Evolutionary conservation across 35 echinoderm and acorn worm genomes (phyloP).

Genomic region (Ophioderma brevispina): DNA sequence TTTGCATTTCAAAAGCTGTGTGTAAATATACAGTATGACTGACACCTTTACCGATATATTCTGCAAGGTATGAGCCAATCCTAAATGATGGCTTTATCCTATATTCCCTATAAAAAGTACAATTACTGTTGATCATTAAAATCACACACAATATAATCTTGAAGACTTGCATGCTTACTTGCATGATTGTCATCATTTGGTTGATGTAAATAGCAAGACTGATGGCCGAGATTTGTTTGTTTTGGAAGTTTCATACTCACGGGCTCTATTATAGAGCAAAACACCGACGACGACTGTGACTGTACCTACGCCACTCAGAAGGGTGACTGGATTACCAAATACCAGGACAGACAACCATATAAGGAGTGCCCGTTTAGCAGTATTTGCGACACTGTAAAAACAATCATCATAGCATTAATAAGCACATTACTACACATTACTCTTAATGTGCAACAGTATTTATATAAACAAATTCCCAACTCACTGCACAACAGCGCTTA

Average conservation of each 20-base stretch:
- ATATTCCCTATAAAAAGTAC: not conserved
- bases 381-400: constrained; percentile 97
- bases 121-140: not conserved
- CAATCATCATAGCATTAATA: too few relatives aligned
- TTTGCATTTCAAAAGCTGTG: too few relatives aligned
- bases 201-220: not conserved
- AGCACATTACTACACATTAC: too few relatives aligned
- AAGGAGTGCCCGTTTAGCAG: constrained; percentile 87
- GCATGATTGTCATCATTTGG: too few relatives aligned
- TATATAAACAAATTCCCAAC: too few relatives aligned
- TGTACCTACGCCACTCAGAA: constrained; percentile 91
- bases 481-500: too few relatives aligned
- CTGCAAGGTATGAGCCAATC: too few relatives aligned
- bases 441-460: too few relatives aligned
- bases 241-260: constrained; percentile 59
- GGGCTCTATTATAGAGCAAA: constrained; percentile 92
- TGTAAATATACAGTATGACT: too few relatives aligned
- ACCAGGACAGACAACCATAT: constrained; percentile 94
- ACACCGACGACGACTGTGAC: constrained; percentile 90
- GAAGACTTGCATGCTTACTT: not conserved
- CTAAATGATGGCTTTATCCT: too few relatives aligned
- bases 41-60: too few relatives aligned
- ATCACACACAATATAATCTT: not conserved
- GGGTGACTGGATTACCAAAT: constrained; percentile 90
- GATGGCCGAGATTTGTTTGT: not conserved